phyloP scores from a whole-genome alignment of 2,113 vertebrate genomes.

The Corythoichthys haematopterus region DNA sequence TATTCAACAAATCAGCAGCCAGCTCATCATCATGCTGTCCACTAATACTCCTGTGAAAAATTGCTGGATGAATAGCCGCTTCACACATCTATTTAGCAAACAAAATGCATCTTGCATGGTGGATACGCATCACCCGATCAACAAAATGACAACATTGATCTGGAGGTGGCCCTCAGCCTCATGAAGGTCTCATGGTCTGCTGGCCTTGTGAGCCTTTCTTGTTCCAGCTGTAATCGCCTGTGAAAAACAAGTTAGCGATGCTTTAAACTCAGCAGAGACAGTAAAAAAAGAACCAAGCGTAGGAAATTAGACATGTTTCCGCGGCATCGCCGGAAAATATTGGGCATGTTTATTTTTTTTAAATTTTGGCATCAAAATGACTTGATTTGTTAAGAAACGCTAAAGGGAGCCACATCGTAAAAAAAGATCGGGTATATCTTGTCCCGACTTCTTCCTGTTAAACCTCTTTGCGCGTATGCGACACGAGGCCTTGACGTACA shows the following conservation, averaged over 20 bases:
- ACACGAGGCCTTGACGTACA: neutral
- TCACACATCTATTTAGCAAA: conserved; percentile 59
- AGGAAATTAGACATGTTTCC: conserved; percentile 66
- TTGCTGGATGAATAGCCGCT: conserved; percentile 64
- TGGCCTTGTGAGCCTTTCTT: conserved; percentile 50
- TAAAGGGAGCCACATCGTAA: neutral
- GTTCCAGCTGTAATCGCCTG: conserved; percentile 65
- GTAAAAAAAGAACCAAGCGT: conserved; percentile 47
- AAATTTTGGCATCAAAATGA: neutral
- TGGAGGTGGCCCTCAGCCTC: conserved; percentile 55
- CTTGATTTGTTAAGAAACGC: neutral
- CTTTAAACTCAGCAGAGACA: conserved; percentile 34
- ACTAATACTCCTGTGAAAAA: conserved; percentile 65
- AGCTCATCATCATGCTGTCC: conserved; percentile 52
- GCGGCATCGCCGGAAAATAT: conserved; percentile 8
- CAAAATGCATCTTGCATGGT: conserved; percentile 70
- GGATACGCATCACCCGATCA: conserved; percentile 56
- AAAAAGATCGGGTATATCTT: neutral
- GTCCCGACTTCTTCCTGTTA: neutral
- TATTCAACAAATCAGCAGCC: conserved; percentile 55
- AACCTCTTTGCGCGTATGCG: neutral
- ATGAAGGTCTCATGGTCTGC: conserved; percentile 69
- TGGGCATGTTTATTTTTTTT: conserved; percentile 12
- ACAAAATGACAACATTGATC: conserved; percentile 72
- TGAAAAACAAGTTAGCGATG: conserved; percentile 70